Evolutionary conservation across 2,113 vertebrate genomes (phyloP), one percentile per base, ranked within the genome.

Genomic region (Poeciliopsis retropinna): DNA sequence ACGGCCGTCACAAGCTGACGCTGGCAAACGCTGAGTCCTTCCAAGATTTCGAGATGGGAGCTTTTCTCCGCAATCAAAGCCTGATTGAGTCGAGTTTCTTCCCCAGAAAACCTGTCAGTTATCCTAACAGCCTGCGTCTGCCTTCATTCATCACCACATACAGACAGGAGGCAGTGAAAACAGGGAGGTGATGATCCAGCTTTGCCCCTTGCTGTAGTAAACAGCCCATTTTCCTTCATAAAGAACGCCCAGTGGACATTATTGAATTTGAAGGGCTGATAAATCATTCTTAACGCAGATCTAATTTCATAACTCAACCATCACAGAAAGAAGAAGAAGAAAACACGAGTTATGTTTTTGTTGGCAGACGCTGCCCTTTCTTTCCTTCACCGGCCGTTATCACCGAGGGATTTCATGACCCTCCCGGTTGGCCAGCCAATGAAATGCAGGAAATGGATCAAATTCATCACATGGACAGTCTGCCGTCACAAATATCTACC

Each of bases 11-110:
- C 67, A 54, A 54, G 57, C 57, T 64, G 65, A 77, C 1, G 1
- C 10, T 37, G 27, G 65, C 29, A 76, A 69, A 75, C 8, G 37
- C 7, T 14, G 31, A 60, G 6, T 72, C 66, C 39, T 66, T 34
- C 32, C 28, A 37, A 2, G 60, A 27, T 47, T 9, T 1, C 0
- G 5, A 76, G 70, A 10, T 5, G 14, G 14, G 39, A 13, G 60
- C 57, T 67, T 80, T 19, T 66, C 39, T 70, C 17, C 65, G 27
- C 57, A 13, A 41, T 34, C 2, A 32, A 0, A 72, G 14, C n/a
- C 19, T 44, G 28, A 2, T 34, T 15, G n/a, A 31, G 44, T 64
- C 8, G 3, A 39, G 32, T 34, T 70, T 8, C 0, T 7, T 6
- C 29, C 25, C 32, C 4, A 2, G 28, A 64, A 37, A 28, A 54